These are phyloP conservation scores for Falco cherrug DNA, from an alignment of 2,797 vertebrate genomes.

Conservation along the genomic window DNA sequence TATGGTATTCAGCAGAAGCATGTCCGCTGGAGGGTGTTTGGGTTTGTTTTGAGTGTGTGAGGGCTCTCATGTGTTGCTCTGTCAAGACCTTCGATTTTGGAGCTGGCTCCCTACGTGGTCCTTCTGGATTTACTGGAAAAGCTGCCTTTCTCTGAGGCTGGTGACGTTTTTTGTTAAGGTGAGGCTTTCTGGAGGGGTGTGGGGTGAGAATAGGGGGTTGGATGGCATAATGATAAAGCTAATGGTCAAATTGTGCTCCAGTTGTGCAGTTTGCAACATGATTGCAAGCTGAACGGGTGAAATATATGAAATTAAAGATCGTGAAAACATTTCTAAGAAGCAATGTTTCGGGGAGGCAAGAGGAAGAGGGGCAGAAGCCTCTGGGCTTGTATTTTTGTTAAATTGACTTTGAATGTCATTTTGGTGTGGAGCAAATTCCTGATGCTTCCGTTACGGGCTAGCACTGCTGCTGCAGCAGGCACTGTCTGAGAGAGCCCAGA, in stretches of 20 bases:
- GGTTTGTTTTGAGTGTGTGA: background rate
- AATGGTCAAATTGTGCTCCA: background rate
- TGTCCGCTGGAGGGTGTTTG: background rate
- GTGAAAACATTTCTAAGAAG: background rate
- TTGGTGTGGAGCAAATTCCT: rapidly evolving
- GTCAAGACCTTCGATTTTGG: background rate
- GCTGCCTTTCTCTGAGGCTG: background rate
- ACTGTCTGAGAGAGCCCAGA: background rate
- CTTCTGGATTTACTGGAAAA: background rate
- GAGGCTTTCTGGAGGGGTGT: background rate
- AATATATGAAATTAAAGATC: background rate
- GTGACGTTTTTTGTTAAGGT: background rate
- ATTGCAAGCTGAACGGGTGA: background rate
- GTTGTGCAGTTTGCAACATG: background rate
- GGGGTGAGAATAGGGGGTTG: background rate
- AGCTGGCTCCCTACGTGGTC: background rate
- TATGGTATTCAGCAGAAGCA: background rate
- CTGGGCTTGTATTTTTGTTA: rapidly evolving
- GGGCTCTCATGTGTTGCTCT: background rate
- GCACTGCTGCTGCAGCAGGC: background rate
- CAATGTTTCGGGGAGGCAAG: background rate
- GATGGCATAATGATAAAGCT: background rate
- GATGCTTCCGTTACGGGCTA: rapidly evolving
- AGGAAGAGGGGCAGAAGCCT: background rate
- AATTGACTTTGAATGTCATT: background rate